These are phyloP conservation scores for Adelognathus sp. DNA, from an alignment of 2,888 invertebrate genomes.

Conservation along the genomic window DNA sequence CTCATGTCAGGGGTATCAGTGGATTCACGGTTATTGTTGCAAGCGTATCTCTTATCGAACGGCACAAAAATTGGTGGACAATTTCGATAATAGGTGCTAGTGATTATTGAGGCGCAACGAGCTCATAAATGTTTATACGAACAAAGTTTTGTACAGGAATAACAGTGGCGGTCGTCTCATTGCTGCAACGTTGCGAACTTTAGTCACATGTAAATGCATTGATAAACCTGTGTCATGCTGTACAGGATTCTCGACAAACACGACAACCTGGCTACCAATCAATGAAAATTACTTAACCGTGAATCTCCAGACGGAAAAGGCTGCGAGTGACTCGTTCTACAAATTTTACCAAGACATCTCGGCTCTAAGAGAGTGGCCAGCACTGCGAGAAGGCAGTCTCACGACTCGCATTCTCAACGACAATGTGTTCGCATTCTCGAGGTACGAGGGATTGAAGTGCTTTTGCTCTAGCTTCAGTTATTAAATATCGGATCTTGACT, in stretches of 20 bases:
- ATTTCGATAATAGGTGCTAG: too few species aligned
- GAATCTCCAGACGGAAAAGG: slow-evolving; percentile 84
- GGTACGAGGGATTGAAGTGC: slow-evolving; percentile 54
- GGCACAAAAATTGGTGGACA: too few species aligned
- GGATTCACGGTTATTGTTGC: not conserved
- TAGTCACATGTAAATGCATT: too few species aligned
- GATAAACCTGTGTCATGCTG: too few species aligned
- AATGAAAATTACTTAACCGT: slow-evolving; percentile 84
- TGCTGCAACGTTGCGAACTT: too few species aligned
- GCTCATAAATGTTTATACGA: not conserved
- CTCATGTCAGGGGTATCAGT: not conserved
- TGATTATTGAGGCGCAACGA: too few species aligned
- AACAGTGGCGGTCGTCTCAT: too few species aligned
- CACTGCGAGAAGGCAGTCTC: slow-evolving; percentile 83
- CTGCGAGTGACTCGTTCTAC: slow-evolving; percentile 83
- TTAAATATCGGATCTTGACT: not conserved
- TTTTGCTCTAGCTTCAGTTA: not conserved
- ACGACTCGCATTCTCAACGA: slow-evolving; percentile 83
- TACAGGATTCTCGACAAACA: slow-evolving; percentile 84
- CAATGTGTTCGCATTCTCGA: slow-evolving; percentile 82
- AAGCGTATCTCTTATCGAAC: too few species aligned
- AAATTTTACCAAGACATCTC: slow-evolving; percentile 85
- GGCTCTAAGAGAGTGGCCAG: slow-evolving; percentile 82
- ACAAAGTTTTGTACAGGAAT: slow-evolving; percentile 34
- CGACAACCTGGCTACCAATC: slow-evolving; percentile 87